phyloP scores from a whole-genome alignment of 2,113 vertebrate species.

The Pycnonotus jocosus region DNA sequence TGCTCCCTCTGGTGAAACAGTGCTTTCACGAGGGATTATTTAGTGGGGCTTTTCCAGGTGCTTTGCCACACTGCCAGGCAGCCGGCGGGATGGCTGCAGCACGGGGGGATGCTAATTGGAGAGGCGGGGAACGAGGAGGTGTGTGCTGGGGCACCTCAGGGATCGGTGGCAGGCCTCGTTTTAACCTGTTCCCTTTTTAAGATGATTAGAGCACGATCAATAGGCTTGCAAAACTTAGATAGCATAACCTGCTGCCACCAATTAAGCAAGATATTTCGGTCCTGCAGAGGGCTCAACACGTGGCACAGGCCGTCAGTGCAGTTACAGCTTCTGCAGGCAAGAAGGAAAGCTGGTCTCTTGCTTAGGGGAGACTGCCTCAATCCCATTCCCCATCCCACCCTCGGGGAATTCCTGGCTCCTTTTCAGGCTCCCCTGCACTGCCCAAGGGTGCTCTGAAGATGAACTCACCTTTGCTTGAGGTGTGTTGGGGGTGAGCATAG shows the following conservation, averaged over 20 bases:
- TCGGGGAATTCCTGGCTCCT: not conserved
- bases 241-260: slow-evolving; percentile 22
- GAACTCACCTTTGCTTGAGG: accelerated
- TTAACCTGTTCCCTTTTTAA: not conserved
- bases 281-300: not conserved
- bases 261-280: not conserved
- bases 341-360: not conserved
- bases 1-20: not conserved
- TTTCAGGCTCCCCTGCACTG: not conserved
- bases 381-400: not conserved
- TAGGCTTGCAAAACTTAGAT: slow-evolving; percentile 2
- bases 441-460: not conserved
- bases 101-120: not conserved
- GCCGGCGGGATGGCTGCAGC: not conserved
- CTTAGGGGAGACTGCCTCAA: not conserved
- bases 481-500: accelerated
- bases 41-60: not conserved
- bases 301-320: not conserved
- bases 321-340: not conserved
- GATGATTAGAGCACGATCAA: not conserved
- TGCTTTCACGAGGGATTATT: not conserved
- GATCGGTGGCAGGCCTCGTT: not conserved
- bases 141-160: not conserved
- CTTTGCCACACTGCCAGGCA: not conserved
- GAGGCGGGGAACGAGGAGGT: not conserved